Evolutionary conservation across 2,113 vertebrate species (phyloP).

Genomic region (Lutjanus erythropterus): DNA sequence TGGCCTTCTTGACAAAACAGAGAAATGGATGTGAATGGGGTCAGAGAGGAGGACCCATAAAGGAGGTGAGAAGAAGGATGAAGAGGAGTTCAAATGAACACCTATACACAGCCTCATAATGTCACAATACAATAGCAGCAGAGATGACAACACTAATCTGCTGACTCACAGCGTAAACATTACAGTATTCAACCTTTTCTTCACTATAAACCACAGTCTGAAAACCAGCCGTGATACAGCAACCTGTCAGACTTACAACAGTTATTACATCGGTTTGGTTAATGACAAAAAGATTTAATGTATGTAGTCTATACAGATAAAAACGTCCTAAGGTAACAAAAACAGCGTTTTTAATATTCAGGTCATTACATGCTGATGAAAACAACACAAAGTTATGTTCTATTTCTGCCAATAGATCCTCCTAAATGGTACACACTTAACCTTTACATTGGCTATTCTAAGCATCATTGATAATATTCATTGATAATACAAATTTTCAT

Average conservation of each 20-base stretch:
- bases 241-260: neutral
- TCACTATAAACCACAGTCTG: neutral
- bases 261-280: neutral
- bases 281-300: no score
- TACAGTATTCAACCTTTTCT: neutral
- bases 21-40: neutral
- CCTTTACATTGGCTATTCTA: no score
- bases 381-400: no score
- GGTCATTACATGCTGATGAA: no score
- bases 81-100: slow-evolving; percentile 5
- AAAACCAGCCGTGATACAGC: neutral
- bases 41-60: neutral
- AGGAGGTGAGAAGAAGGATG: slow-evolving; percentile 3
- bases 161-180: slow-evolving; percentile 10
- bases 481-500: no score
- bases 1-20: neutral
- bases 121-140: neutral
- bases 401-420: no score
- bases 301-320: no score
- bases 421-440: no score
- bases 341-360: no score
- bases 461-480: no score
- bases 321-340: no score
- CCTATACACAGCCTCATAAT: slow-evolving; percentile 5
- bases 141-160: neutral